Evolutionary conservation across 2,888 invertebrate species (phyloP).

Genomic region (Cheilosia soror): DNA sequence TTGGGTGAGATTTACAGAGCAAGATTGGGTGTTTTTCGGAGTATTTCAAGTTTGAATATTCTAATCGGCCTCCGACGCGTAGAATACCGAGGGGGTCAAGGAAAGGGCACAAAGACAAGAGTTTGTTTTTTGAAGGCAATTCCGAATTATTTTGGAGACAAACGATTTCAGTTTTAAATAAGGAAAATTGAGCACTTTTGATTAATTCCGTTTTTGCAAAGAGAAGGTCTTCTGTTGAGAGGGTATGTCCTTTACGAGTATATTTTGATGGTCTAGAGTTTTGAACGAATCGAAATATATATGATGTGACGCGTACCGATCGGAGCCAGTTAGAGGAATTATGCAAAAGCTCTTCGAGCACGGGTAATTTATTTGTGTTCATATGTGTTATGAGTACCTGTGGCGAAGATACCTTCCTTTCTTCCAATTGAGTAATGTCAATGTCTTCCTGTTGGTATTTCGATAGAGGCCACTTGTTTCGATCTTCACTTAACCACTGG

Average conservation of each 20-base stretch:
- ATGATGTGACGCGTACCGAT: slow-evolving; percentile 1
- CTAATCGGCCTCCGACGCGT: too few species aligned
- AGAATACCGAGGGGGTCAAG: too few species aligned
- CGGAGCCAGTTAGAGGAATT: not conserved
- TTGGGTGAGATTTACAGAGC: not conserved
- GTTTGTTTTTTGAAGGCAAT: not conserved
- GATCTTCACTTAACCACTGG: slow-evolving; percentile 1
- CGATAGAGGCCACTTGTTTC: slow-evolving; percentile 20
- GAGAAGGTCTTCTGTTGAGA: too few species aligned
- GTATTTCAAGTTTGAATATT: not conserved
- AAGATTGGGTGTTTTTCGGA: not conserved
- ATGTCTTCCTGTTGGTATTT: not conserved
- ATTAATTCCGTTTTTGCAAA: not conserved
- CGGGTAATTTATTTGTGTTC: not conserved
- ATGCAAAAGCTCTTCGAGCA: not conserved
- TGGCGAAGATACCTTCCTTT: not conserved
- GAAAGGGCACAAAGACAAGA: not conserved
- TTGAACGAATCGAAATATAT: not conserved
- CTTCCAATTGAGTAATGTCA: slow-evolving; percentile 1
- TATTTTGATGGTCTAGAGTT: not conserved
- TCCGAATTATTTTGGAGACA: not conserved
- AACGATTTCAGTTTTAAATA: not conserved
- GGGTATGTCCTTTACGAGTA: not conserved
- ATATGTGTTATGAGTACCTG: slow-evolving; percentile 15
- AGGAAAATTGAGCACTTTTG: not conserved